Conservation (phyloP, 1,140 invertebrate genomes). For the Akabosia matsudoensis region DNA sequence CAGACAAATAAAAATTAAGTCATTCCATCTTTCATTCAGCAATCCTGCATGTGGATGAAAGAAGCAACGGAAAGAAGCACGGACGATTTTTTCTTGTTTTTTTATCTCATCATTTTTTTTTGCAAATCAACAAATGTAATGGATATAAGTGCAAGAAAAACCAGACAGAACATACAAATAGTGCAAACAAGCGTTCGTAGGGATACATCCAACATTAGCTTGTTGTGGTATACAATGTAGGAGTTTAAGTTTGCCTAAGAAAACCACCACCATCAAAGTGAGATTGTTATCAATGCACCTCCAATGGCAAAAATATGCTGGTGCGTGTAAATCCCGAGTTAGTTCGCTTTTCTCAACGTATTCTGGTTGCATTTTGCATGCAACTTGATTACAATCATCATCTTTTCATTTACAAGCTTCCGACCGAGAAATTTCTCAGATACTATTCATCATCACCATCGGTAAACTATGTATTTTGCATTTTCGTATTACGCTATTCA, state of each 20-base stretch:
- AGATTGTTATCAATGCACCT: background rate
- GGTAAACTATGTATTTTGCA: background rate
- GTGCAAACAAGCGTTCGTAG: background rate
- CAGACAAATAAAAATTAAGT: background rate
- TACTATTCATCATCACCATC: background rate
- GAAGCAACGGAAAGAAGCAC: background rate
- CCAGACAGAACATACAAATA: background rate
- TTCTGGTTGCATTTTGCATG: background rate
- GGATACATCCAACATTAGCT: too few relatives aligned
- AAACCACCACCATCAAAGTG: background rate
- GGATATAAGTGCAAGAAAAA: too few relatives aligned
- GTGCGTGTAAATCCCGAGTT: background rate
- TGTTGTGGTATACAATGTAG: too few relatives aligned
- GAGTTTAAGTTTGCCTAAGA: background rate
- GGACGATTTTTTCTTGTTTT: slow-evolving; percentile 1
- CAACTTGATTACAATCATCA: background rate
- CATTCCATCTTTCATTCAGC: background rate
- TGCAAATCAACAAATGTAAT: background rate
- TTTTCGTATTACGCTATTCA: background rate
- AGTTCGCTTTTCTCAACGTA: background rate
- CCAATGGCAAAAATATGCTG: background rate
- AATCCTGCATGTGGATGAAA: background rate
- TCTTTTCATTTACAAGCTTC: background rate
- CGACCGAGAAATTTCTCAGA: background rate
- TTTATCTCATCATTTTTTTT: background rate